Base-by-base conservation (phyloP, 2,797 vertebrate genomes). In the Clarias pachynema region DNA sequence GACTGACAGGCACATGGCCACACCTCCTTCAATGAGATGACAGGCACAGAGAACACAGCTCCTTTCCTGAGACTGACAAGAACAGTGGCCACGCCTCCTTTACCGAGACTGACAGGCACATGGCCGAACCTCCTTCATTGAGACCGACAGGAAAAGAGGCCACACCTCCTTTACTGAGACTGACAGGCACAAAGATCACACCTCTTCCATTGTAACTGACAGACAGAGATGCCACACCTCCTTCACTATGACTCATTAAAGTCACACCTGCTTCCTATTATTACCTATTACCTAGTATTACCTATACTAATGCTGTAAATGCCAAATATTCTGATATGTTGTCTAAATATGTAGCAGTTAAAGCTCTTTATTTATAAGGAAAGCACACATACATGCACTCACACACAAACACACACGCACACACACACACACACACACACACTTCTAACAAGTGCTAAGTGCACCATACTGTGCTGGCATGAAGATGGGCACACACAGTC, bases 381-480 rank as follows among this genome's bases (percentile, higher is more conserved):
- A 24, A 49, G n/a, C n/a, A 29, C 49, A 31, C 15, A 31, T 53
- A 31, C n/a, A 74, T 29, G 56, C 73, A 73, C 69, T 12, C 68
- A 70, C 37, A n/a, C 68, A 70, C 69, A 37, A 20, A 49, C 59
- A 59, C 10, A 8, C 40, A 8, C 7, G 9, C 9, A 49, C 44
- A 49, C 44, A 49, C 44, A 79, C 37, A 83, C 53, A 57, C 62
- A 75, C 68, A 44, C 31, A 81, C 53, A 83, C 60, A 82, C 62
- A 70, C 49, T 34, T 37, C 29, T 34, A 86, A 63, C 75, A 80
- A 75, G 53, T 81, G 70, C 70, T 81, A 83, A 57, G 53, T 69
- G 59, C 24, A 79, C 37, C 65, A 83, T 60, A 34, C 65, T 82
- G 84, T 65, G 70, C 60, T 85, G 69, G 83, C 34, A 80, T 34